Conservation (phyloP, 2,797 vertebrate species). For the Poecilia velifera region DNA sequence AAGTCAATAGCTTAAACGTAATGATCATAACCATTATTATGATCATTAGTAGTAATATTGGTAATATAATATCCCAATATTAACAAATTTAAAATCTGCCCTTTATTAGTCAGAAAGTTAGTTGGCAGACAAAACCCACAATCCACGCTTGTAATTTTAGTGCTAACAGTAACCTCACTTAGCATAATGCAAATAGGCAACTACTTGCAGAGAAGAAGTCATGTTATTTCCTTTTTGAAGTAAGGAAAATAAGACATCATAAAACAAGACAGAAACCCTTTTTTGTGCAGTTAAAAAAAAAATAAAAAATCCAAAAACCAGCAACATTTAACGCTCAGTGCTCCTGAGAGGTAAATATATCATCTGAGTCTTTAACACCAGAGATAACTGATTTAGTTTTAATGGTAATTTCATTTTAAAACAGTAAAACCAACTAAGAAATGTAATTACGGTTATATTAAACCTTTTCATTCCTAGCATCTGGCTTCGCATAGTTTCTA, state of each 20-base stretch:
- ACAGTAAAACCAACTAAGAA: not conserved
- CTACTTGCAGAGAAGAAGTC: not conserved
- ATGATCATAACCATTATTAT: not conserved
- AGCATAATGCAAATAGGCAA: not conserved
- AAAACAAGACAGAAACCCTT: not conserved
- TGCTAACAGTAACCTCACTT: not conserved
- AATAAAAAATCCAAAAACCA: not conserved
- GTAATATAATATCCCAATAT: not conserved
- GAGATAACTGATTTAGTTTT: too few species aligned
- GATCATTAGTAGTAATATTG: not conserved
- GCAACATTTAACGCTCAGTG: not conserved
- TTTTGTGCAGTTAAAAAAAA: not conserved
- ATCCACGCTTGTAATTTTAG: not conserved
- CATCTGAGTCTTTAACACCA: not conserved
- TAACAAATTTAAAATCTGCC: not conserved
- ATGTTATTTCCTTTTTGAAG: not conserved
- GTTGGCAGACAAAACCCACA: not conserved
- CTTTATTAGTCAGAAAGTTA: not conserved
- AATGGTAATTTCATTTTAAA: slow-evolving; percentile 4
- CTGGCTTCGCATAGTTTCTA: not conserved
- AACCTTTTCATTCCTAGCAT: not conserved
- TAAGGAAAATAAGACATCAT: not conserved
- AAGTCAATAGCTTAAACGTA: not conserved
- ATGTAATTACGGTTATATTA: not conserved
- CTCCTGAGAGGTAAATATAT: not conserved